Evolutionary conservation across 2,888 invertebrate species (phyloP).

Genomic region (Eledona agricola): DNA sequence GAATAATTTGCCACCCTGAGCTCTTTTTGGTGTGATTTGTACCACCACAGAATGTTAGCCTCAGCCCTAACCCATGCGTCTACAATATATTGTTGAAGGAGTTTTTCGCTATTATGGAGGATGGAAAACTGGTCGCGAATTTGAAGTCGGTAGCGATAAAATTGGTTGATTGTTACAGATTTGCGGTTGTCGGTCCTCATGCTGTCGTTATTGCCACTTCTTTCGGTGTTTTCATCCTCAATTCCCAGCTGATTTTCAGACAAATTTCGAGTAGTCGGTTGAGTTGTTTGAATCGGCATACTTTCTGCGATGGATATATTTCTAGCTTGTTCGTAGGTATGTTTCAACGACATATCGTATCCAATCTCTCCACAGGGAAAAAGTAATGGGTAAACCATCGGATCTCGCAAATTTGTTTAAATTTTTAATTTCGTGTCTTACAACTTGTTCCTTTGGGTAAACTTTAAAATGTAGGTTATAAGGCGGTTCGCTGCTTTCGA

Average conservation of each 20-base stretch:
- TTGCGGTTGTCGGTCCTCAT: not conserved
- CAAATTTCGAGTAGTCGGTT: no score
- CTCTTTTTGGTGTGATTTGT: conserved; percentile 8
- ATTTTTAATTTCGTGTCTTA: conserved; percentile 20
- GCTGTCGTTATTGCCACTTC: not conserved
- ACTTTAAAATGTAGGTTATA: conserved; percentile 2
- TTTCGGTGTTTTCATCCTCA: no score
- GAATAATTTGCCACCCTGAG: conserved; percentile 6
- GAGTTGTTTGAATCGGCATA: no score
- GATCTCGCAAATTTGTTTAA: conserved; percentile 27
- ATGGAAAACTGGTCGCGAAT: conserved; percentile 13
- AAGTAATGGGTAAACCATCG: conserved; percentile 37
- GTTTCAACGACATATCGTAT: conserved; percentile 3
- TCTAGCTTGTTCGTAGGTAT: not conserved
- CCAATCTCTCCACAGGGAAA: conserved; percentile 38
- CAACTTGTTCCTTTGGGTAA: not conserved
- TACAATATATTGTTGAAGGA: conserved; percentile 36
- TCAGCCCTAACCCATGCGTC: conserved; percentile 13
- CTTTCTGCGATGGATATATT: not conserved
- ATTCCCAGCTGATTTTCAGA: no score
- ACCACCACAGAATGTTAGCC: conserved; percentile 6
- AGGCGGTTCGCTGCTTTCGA: conserved; percentile 19
- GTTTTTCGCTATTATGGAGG: conserved; percentile 21
- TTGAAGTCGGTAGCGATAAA: conserved; percentile 22
- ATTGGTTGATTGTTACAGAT: conserved; percentile 16